A percentile compares a stretch with the other conserved stretches of the same genome.
Evolutionary conservation across 2,113 vertebrate species (phyloP).

Genomic region (Malurus elegans): DNA sequence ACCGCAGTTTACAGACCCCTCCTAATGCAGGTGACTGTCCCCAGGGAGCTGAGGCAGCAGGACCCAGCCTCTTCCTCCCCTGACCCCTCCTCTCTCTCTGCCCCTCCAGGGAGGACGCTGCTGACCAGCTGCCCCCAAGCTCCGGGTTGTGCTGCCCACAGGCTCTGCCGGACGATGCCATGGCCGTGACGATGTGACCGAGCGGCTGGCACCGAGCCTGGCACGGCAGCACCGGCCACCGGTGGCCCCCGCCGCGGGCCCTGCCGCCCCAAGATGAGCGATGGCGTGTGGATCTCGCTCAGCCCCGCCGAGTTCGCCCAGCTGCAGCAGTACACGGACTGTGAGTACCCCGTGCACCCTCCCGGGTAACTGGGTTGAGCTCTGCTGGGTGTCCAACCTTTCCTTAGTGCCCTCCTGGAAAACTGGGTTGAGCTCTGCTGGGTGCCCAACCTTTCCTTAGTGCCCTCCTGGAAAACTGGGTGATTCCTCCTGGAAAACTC

Average conservation of each 20-base stretch:
- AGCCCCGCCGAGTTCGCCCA: slow-evolving; percentile 89
- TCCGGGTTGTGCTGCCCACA: neutral
- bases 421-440: fast-evolving
- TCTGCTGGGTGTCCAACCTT: fast-evolving
- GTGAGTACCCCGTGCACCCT: slow-evolving; percentile 73
- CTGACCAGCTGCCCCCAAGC: neutral
- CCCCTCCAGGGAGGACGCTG: neutral
- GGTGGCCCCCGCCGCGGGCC: neutral
- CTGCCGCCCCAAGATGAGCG: slow-evolving; percentile 75
- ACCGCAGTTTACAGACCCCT: neutral
- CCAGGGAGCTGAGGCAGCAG: fast-evolving
- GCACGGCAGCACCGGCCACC: fast-evolving
- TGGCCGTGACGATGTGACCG: fast-evolving
- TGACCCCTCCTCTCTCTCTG: neutral
- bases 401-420: neutral
- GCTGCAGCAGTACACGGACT: slow-evolving; percentile 92
- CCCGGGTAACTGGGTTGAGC: fast-evolving
- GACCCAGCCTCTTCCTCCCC: neutral
- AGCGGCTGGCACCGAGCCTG: neutral
- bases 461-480: neutral
- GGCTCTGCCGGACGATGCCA: neutral
- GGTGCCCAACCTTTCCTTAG: fast-evolving
- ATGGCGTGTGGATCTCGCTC: slow-evolving; percentile 85
- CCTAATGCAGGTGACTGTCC: neutral
- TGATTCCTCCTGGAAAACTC: too few species aligned